Evolutionary conservation across 2,888 invertebrate genomes (phyloP).

Genomic region (Caenorhabditis imperialis): DNA sequence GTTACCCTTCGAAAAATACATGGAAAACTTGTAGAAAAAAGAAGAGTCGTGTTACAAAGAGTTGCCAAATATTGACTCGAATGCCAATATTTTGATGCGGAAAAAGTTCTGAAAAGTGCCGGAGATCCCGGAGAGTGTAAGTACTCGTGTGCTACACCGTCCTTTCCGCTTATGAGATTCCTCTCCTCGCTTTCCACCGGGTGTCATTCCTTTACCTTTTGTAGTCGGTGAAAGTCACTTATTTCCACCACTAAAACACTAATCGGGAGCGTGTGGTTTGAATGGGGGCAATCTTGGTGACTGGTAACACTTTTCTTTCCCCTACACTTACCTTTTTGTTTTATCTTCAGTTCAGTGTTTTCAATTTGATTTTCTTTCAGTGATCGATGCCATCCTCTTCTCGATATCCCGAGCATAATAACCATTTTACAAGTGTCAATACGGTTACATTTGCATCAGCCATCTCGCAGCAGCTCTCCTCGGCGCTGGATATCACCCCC

Average conservation of each 20-base stretch:
- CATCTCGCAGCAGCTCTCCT: slow-evolving; percentile 41
- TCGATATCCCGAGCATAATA: slow-evolving; percentile 45
- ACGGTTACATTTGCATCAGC: slow-evolving; percentile 53
- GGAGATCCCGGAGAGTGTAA: slow-evolving; percentile 43
- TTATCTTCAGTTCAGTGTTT: neutral
- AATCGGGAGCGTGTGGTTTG: slow-evolving; percentile 33
- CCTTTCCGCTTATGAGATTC: slow-evolving; percentile 20
- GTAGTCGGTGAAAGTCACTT: slow-evolving; percentile 19
- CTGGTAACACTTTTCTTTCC: slow-evolving; percentile 8
- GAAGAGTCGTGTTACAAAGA: slow-evolving; percentile 49
- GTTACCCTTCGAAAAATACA: no score
- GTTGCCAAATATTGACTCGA: slow-evolving; percentile 55
- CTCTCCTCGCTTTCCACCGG: slow-evolving; percentile 27
- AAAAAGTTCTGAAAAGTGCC: slow-evolving; percentile 50
- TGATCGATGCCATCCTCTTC: slow-evolving; percentile 10
- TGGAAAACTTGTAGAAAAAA: slow-evolving; percentile 55
- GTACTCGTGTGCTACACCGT: slow-evolving; percentile 34
- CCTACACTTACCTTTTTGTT: neutral
- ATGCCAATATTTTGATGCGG: slow-evolving; percentile 59
- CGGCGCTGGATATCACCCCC: neutral
- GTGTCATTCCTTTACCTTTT: slow-evolving; percentile 8
- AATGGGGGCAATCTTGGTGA: neutral
- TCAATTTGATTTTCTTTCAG: slow-evolving; percentile 25
- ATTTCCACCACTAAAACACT: slow-evolving; percentile 13
- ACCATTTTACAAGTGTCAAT: slow-evolving; percentile 58